Conservation (phyloP, 2,797 vertebrate genomes). For the Lycodopsis pacificus region DNA sequence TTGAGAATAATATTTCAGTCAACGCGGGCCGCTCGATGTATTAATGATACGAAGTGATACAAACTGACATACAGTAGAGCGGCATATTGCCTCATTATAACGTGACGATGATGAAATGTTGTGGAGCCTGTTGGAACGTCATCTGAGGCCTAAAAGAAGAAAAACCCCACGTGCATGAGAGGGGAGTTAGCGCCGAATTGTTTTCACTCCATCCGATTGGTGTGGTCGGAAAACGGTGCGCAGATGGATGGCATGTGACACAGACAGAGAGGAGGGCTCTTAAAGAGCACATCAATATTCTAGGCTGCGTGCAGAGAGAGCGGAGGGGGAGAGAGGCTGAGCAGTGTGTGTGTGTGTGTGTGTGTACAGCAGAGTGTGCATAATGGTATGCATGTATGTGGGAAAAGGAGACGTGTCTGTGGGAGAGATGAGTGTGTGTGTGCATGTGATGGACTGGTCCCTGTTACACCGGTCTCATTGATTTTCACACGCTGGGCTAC, state of each 20-base stretch:
- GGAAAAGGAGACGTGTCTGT: slow-evolving; percentile 28
- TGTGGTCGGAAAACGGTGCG: slow-evolving; percentile 73
- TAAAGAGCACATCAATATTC: slow-evolving; percentile 86
- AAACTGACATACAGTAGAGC: slow-evolving; percentile 68
- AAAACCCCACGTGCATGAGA: slow-evolving; percentile 22
- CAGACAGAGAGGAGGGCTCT: slow-evolving; percentile 77
- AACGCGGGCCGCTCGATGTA: slow-evolving; percentile 39
- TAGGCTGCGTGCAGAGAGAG: slow-evolving; percentile 67
- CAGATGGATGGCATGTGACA: slow-evolving; percentile 80
- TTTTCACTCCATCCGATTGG: slow-evolving; percentile 66
- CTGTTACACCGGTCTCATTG: slow-evolving; percentile 80
- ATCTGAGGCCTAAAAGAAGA: slow-evolving; percentile 51
- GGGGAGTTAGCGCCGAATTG: slow-evolving; percentile 63
- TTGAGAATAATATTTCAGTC: slow-evolving; percentile 67
- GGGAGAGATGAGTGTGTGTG: slow-evolving; percentile 36
- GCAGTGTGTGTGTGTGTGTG: slow-evolving; percentile 62
- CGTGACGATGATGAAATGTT: slow-evolving; percentile 68
- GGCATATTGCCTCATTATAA: slow-evolving; percentile 67
- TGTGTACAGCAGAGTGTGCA: slow-evolving; percentile 40
- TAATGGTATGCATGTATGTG: slow-evolving; percentile 35
- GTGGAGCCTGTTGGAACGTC: slow-evolving; percentile 46
- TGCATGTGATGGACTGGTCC: slow-evolving; percentile 72
- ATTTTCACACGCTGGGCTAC: slow-evolving; percentile 83
- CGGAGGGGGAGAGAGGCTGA: slow-evolving; percentile 48
- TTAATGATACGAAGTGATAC: slow-evolving; percentile 72